Base-by-base conservation (phyloP, 2,888 invertebrate genomes). In the Chrysodeixis includens region DNA sequence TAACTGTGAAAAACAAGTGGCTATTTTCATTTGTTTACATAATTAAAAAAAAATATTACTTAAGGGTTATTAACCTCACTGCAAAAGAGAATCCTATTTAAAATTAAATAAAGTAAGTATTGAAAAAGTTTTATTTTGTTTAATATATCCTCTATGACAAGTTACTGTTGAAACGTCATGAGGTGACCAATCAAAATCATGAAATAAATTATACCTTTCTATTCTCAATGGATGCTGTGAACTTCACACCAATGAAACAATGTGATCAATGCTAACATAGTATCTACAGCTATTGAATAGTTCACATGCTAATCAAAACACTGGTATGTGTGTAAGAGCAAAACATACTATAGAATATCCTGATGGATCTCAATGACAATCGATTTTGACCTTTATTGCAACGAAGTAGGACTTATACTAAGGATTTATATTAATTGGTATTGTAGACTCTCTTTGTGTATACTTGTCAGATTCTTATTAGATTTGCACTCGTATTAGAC, bases 301-400 rank as follows among this genome's bases (percentile, higher is more conserved):
- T 83, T 85, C 86, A 81, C 85, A 85, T 83, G 83, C 69, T 83
- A 83, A 86, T 86, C 85, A 84, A 85, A 89, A 88, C 86, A 35
- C 40, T 69, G 75, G 66, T 66, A 74, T 81, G 77, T 81, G 79
- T 80, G 81, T 69, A 83, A 86, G 85, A 89, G 86, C 83, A 84
- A 83, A 81, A 74, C 73, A 73, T 62, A 35, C 70, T 63, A 20
- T 67, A 60, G 54, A 46, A 54, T 63, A 66, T 62, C 66, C 51
- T 56, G 53, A 49, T 52, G 49, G 52, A 67, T 53, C 53, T 61
- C 40, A 22, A 16, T 57, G 40, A 63, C 54, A 67, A 30, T 22
- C 49, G 8, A 67, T 63, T 65, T 63, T 71, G 58, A 59, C 22
- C 66, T 59, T 66, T 78, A 78, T 26, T 30, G 44, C 56, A 62